Percentiles rank a stretch among this genome's conserved stretches.
phyloP scores from a whole-genome alignment of 1,140 invertebrate genomes.

The Reticulitermes speratus region DNA sequence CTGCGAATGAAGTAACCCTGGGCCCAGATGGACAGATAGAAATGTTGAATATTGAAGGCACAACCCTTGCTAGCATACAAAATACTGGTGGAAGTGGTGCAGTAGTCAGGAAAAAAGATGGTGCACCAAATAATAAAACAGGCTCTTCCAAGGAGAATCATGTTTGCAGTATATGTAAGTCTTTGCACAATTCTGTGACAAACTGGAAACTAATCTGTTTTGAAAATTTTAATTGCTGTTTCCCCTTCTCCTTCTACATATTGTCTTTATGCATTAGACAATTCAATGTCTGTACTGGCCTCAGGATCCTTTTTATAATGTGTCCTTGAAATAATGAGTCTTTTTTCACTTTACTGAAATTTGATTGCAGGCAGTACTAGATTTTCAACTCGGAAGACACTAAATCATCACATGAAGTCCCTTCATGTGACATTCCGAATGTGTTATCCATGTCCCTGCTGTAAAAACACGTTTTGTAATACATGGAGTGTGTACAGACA shows the following conservation, averaged over 20 bases:
- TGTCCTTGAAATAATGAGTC: no score
- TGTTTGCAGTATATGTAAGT: slow-evolving; percentile 25
- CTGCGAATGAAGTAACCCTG: slow-evolving; percentile 54
- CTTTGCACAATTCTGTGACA: background rate
- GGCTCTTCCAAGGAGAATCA: background rate
- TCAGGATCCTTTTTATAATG: no score
- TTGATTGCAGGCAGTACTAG: slow-evolving; percentile 51
- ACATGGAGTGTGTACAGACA: slow-evolving; percentile 71
- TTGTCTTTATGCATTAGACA: no score
- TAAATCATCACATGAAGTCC: slow-evolving; percentile 66
- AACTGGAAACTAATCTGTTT: no score
- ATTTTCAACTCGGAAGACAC: slow-evolving; percentile 68
- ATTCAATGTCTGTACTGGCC: no score
- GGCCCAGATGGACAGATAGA: slow-evolving; percentile 60
- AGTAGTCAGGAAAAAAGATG: slow-evolving; percentile 32
- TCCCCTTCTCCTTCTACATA: no score
- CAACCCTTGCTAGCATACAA: background rate
- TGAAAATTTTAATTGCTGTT: no score
- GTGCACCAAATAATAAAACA: slow-evolving; percentile 19
- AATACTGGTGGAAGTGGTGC: background rate
- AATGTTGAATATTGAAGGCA: slow-evolving; percentile 31
- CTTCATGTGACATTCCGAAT: slow-evolving; percentile 63
- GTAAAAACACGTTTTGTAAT: slow-evolving; percentile 65
- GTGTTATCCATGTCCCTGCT: slow-evolving; percentile 67
- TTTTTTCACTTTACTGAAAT: background rate